Base-by-base conservation (phyloP, 2,888 invertebrate genomes). In the Aproaerema taeniolella region DNA sequence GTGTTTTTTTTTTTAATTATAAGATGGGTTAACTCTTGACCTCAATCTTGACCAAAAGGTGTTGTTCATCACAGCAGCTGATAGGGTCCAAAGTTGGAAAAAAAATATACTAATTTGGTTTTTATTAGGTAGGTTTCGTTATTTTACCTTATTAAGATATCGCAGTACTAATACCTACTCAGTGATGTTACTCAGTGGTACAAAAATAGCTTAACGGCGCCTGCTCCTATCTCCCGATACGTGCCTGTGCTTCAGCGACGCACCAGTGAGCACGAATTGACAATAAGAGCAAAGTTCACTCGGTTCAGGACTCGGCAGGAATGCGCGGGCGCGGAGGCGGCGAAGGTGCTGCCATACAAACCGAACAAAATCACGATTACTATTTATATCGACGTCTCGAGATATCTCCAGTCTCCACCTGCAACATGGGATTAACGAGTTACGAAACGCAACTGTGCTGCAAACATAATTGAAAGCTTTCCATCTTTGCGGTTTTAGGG, bases 201-300 rank as follows among this genome's bases (percentile, higher is more conserved):
- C n/a, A n/a, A n/a, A n/a, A n/a, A n/a, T n/a, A n/a, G n/a, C n/a
- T n/a, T n/a, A n/a, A n/a, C n/a, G n/a, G n/a, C n/a, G n/a, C n/a
- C n/a, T n/a, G n/a, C n/a, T n/a, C n/a, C n/a, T n/a, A n/a, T n/a
- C n/a, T n/a, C n/a, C n/a, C n/a, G n/a, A n/a, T 20, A 20, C 26
- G 13, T 29, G 29, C 16, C 37, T 37, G 66, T 67, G 67, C 70
- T 65, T 58, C 60, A 69, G 63, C 62, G 70, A 79, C 77, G 75
- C 35, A 80, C 70, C 63, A 65, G 58, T 67, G 68, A 77, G 78
- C 80, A 83, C 82, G 81, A 82, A 76, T 79, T 79, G 81, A 81
- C 83, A 85, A 82, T 83, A 81, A 85, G 85, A 82, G 77, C 82
- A 86, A 83, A 85, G 85, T 82, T 83, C 83, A 85, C 73, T 60